Evolutionary conservation across 53 echinoderm and acorn worm genomes (phyloP).

Genomic region (Temnopleurus reevesii): DNA sequence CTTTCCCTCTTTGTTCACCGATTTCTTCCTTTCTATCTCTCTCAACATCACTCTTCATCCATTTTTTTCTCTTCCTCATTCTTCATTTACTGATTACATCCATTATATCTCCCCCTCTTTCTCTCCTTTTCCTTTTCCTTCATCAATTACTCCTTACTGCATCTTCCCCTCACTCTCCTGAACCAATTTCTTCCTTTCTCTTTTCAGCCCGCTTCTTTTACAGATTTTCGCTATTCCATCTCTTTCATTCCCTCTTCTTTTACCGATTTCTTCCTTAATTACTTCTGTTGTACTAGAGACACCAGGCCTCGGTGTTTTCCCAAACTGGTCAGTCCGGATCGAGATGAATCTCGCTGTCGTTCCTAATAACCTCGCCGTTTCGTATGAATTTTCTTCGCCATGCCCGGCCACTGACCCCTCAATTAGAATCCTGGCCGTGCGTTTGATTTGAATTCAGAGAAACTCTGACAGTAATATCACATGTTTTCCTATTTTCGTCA

Average conservation of each 20-base stretch:
- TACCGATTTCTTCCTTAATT: constrained; percentile 17
- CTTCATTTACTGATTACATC: not conserved
- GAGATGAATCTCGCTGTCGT: constrained; percentile 46
- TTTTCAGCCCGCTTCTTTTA: not conserved
- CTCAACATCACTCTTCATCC: not conserved
- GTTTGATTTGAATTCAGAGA: not conserved
- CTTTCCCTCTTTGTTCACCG: not conserved
- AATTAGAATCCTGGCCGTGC: not conserved
- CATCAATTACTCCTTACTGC: not conserved
- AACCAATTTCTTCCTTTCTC: not conserved
- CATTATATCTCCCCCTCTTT: not conserved
- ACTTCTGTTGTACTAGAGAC: not conserved
- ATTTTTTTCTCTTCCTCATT: not conserved
- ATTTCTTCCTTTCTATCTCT: not conserved
- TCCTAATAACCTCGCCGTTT: not conserved
- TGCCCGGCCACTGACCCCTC: constrained; percentile 31
- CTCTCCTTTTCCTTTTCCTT: not conserved
- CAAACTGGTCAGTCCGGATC: not conserved
- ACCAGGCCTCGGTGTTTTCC: not conserved
- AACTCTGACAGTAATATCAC: not conserved
- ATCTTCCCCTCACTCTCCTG: not conserved
- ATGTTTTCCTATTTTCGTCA: not conserved
- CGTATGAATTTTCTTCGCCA: constrained; percentile 9
- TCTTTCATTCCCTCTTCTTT: not conserved
- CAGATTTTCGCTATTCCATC: not conserved